phyloP scores from a whole-genome alignment of 2,797 vertebrate species.

The Neosilurus hyrtlii region DNA sequence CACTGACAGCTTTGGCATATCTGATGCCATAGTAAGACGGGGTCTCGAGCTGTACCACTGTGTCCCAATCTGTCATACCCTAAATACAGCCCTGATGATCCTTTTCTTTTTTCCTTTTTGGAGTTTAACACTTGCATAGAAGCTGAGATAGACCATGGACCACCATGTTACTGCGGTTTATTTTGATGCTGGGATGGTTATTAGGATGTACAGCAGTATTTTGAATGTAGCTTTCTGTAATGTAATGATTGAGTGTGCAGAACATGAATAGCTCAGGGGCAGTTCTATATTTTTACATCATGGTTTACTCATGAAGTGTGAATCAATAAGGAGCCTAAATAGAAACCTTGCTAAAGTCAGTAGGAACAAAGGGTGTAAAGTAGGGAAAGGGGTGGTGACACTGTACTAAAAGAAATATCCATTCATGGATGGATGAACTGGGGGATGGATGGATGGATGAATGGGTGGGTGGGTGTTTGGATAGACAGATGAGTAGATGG shows the following conservation, averaged over 20 bases:
- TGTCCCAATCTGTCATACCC: slow-evolving; percentile 38
- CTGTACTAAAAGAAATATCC: not conserved
- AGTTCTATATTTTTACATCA: slow-evolving; percentile 43
- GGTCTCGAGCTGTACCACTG: slow-evolving; percentile 29
- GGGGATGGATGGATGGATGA: no score
- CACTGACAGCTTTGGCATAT: slow-evolving; percentile 31
- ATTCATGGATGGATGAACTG: not conserved
- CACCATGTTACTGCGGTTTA: slow-evolving; percentile 5
- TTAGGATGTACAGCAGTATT: slow-evolving; percentile 34
- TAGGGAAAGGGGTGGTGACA: not conserved
- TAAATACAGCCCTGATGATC: slow-evolving; percentile 8
- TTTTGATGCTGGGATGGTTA: slow-evolving; percentile 23
- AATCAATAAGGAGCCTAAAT: slow-evolving; percentile 1
- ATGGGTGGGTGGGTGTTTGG: no score
- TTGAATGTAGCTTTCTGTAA: slow-evolving; percentile 43
- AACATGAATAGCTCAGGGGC: slow-evolving; percentile 24
- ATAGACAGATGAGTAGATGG: no score
- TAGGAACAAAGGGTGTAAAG: not conserved
- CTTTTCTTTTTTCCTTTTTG: not conserved
- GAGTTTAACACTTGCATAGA: slow-evolving; percentile 17
- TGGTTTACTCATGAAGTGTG: slow-evolving; percentile 36
- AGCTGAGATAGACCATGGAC: not conserved
- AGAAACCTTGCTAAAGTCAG: not conserved
- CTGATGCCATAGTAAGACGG: slow-evolving; percentile 4
- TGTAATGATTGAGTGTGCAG: slow-evolving; percentile 39